Evolutionary conservation across 1,140 invertebrate species (phyloP), one percentile per base, ranked within the genome.

Genomic region (Drosophila pectinifera): DNA sequence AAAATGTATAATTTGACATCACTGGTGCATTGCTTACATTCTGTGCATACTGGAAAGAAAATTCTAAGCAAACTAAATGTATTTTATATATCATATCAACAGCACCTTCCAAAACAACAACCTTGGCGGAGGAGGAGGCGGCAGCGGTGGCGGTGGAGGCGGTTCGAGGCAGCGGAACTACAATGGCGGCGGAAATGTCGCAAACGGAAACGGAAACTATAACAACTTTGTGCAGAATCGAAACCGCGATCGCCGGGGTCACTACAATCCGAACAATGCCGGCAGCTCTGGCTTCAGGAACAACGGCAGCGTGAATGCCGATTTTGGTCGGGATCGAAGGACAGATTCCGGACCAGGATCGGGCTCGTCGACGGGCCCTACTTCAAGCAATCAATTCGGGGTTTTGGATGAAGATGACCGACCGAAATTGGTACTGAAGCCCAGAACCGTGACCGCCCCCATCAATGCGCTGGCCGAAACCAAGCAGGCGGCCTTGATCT

Each of bases 401-500:
- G 49, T 20, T 0, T n/a, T 56, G 34, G 95, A 96, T 86, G 94
- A 95, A 57, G 93, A 94, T 41, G 95, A 95, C 49, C 94, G 98
- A 81, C 97, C 97, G 28, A 96, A 95, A 92, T 93, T 99, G 85
- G 95, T 96, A 57, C 92, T 99, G 54, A 92, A 95, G 91, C 97
- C 97, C 39, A 94, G 98, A 62, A 96, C 97, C 13, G 95, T 97
- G 20, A 95, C 94, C 75, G 95, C 94, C 64, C 97, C 97, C 6
- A 94, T 98, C 28, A 98, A 98, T 93, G 94, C 96, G 36, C 83
- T 97, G 68, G 97, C 97, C 31, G 95, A 96, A 57, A 96, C 96
- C 43, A 95, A 95, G 80, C 96, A 96, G 92, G 94, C 95, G 26
- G 95, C 95, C 55, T 95, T 95, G 58, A 97, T 98, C 92, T 98